Percentiles rank a stretch among this genome's conserved stretches.
Conservation (phyloP, 2,888 invertebrate genomes). For the Cepaea hortensis region DNA sequence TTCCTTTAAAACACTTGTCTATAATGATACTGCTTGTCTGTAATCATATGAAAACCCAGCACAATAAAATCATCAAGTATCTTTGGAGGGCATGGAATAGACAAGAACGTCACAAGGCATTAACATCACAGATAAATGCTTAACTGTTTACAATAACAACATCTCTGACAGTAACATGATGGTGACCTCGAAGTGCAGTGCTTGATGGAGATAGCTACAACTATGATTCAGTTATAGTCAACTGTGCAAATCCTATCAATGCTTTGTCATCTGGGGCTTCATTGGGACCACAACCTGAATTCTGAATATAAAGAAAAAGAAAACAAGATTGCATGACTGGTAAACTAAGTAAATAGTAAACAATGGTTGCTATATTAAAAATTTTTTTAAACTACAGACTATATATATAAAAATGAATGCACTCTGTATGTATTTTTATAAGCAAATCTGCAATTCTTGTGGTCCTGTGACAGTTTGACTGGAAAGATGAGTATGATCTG, state of each 20-base stretch:
- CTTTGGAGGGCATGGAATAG: neutral
- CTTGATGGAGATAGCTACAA: neutral
- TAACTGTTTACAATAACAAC: conserved; percentile 6
- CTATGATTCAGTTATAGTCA: conserved; percentile 76
- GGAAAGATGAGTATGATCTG: too few species aligned
- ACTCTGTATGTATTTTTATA: too few species aligned
- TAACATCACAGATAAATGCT: conserved; percentile 27
- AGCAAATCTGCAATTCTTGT: too few species aligned
- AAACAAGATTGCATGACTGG: too few species aligned
- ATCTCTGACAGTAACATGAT: neutral
- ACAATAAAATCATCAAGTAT: neutral
- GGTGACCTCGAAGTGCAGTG: neutral
- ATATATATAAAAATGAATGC: too few species aligned
- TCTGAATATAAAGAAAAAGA: conserved; percentile 64
- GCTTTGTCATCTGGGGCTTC: conserved; percentile 95
- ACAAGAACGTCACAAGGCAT: conserved; percentile 1
- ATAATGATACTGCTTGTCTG: too few species aligned
- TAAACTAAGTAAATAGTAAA: too few species aligned
- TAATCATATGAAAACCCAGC: neutral
- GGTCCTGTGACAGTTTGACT: too few species aligned
- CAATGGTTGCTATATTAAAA: too few species aligned
- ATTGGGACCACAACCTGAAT: conserved; percentile 80
- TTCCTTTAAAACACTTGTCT: too few species aligned
- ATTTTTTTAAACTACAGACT: too few species aligned
- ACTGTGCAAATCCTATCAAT: conserved; percentile 96